Conservation (phyloP, 2,888 invertebrate species). For the Timandra comae region DNA sequence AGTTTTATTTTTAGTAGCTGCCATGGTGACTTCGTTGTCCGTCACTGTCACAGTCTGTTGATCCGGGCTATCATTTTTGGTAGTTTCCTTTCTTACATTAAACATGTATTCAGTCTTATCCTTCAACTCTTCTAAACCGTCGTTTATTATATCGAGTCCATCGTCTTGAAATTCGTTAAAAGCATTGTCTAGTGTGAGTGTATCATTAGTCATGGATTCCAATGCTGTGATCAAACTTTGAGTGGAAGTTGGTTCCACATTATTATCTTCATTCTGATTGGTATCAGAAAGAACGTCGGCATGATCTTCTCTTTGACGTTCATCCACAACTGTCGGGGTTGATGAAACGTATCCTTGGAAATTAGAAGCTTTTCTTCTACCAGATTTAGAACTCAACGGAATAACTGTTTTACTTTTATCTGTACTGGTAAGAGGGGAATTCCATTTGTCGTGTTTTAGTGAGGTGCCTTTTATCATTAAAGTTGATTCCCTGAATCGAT, state of each 20-base stretch:
- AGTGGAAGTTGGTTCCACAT: not conserved
- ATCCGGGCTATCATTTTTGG: slow-evolving; percentile 20
- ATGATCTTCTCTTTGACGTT: slow-evolving; percentile 34
- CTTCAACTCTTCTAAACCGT: slow-evolving; percentile 17
- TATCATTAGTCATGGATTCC: slow-evolving; percentile 1
- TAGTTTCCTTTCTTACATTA: slow-evolving; percentile 28
- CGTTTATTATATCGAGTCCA: not conserved
- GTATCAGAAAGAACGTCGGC: too few relatives aligned
- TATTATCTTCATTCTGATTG: slow-evolving; percentile 15
- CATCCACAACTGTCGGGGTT: slow-evolving; percentile 35
- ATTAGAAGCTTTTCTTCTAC: slow-evolving; percentile 60
- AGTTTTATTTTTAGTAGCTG: slow-evolving; percentile 48
- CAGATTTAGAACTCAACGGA: slow-evolving; percentile 24
- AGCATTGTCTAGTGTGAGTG: slow-evolving; percentile 1
- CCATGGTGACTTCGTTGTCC: slow-evolving; percentile 27
- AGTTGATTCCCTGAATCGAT: slow-evolving; percentile 60
- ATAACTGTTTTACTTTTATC: slow-evolving; percentile 35
- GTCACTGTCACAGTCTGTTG: slow-evolving; percentile 27
- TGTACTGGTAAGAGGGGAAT: slow-evolving; percentile 17
- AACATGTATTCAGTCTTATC: slow-evolving; percentile 51
- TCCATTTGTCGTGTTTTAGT: slow-evolving; percentile 68
- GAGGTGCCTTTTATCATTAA: slow-evolving; percentile 63
- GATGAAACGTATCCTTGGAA: slow-evolving; percentile 56
- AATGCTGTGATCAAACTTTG: not conserved
- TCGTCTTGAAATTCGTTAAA: slow-evolving; percentile 4